Evolutionary conservation across 1,140 invertebrate genomes (phyloP).

Genomic region (Calliopsis andreniformis): DNA sequence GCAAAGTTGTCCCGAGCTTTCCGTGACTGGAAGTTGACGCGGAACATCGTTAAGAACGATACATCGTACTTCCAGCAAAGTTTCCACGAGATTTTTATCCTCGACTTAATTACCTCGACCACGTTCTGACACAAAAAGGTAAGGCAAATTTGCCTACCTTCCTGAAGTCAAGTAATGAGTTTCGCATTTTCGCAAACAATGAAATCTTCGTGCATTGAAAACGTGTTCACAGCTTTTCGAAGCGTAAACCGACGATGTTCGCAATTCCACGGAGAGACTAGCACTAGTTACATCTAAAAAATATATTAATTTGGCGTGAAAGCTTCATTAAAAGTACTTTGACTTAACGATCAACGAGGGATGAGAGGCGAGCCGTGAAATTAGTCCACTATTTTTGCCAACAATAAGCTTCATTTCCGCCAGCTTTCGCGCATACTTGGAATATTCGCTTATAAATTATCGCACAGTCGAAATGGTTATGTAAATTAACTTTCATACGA

Average conservation of each 20-base stretch:
- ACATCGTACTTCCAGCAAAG: slow-evolving; percentile 44
- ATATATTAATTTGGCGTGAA: background rate
- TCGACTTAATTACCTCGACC: background rate
- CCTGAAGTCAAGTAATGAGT: no score
- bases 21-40: slow-evolving; percentile 36
- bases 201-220: no score
- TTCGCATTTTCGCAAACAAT: no score
- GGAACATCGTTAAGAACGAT: slow-evolving; percentile 54
- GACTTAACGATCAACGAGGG: background rate
- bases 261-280: background rate
- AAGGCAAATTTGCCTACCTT: no score
- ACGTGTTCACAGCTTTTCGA: no score
- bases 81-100: slow-evolving; percentile 38
- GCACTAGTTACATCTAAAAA: background rate
- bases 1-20: slow-evolving; percentile 35
- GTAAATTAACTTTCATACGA: no score
- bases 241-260: no score
- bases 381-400: slow-evolving; percentile 20
- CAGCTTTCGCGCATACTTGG: slow-evolving; percentile 14
- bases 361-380: background rate
- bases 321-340: slow-evolving; percentile 22
- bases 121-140: no score
- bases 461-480: background rate
- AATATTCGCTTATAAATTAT: background rate
- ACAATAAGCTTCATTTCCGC: slow-evolving; percentile 30